Evolutionary conservation across 1,140 invertebrate species (phyloP).

Genomic region (Drosophila equinoxialis): DNA sequence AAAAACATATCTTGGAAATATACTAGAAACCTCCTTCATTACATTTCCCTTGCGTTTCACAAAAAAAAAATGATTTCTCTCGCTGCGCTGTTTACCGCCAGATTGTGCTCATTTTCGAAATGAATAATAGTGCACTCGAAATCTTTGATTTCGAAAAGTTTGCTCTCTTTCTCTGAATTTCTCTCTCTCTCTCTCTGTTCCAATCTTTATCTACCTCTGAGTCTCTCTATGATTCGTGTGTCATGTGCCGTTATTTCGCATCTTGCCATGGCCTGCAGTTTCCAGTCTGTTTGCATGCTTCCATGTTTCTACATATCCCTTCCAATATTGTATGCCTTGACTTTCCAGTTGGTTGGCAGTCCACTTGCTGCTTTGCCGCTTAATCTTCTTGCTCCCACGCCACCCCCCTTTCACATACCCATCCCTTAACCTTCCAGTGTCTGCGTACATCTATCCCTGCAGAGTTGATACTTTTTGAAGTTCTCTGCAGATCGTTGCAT

Average conservation of each 20-base stretch:
- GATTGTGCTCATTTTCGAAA: constrained; percentile 54
- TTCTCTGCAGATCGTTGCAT: constrained; percentile 72
- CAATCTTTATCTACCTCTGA: no score
- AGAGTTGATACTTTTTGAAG: constrained; percentile 16
- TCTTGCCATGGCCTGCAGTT: constrained; percentile 52
- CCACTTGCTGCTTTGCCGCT: constrained; percentile 66
- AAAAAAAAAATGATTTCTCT: constrained; percentile 21
- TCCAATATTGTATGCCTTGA: constrained; percentile 16
- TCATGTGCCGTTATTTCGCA: constrained; percentile 60
- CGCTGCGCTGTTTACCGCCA: constrained; percentile 37
- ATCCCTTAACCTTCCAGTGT: constrained; percentile 57
- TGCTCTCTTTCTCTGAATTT: constrained; percentile 3
- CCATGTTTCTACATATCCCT: constrained; percentile 37
- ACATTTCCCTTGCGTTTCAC: constrained; percentile 45
- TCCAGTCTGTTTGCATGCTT: constrained; percentile 64
- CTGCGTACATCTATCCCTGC: constrained; percentile 45
- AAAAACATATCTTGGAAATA: constrained; percentile 51
- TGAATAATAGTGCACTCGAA: constrained; percentile 12
- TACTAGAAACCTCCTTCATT: constrained; percentile 38
- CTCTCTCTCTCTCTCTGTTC: background rate
- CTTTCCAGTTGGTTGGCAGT: constrained; percentile 65
- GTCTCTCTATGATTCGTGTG: background rate
- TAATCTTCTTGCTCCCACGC: constrained; percentile 30
- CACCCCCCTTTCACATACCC: constrained; percentile 2
- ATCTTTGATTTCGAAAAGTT: constrained; percentile 14